Evolutionary conservation across 2,797 vertebrate species (phyloP).

Genomic region (Nasua narica): DNA sequence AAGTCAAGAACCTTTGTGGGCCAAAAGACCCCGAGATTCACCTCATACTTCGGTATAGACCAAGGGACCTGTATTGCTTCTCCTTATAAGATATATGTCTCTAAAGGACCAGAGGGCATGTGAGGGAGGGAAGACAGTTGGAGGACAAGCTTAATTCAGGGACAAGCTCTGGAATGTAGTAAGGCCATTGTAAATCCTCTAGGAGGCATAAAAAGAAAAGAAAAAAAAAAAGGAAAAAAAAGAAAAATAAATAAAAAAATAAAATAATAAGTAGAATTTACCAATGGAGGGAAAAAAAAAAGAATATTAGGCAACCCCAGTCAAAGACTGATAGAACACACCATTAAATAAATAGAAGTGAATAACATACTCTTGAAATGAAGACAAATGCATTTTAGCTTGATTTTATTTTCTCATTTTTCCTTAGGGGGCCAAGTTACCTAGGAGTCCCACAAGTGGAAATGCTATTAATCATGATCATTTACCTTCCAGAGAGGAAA

Average conservation of each 20-base stretch:
- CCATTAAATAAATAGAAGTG: slow-evolving; percentile 24
- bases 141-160: background rate
- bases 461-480: slow-evolving; percentile 64
- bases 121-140: background rate
- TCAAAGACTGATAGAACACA: background rate
- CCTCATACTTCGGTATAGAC: background rate
- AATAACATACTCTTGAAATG: slow-evolving; percentile 51
- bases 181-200: background rate
- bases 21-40: background rate
- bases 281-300: too few species aligned
- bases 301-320: background rate
- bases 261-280: too few species aligned
- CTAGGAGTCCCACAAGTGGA: slow-evolving; percentile 17
- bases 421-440: slow-evolving; percentile 28
- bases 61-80: background rate
- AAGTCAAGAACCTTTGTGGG: background rate
- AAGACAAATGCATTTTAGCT: slow-evolving; percentile 60
- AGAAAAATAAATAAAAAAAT: too few species aligned
- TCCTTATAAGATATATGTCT: background rate
- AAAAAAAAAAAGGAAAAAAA: too few species aligned
- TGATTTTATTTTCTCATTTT: slow-evolving; percentile 69
- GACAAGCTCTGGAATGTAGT: background rate
- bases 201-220: background rate
- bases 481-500: slow-evolving; percentile 53
- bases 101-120: background rate